phyloP scores from a whole-genome alignment of 2,888 invertebrate species.

The Acanthosepion lycidas region DNA sequence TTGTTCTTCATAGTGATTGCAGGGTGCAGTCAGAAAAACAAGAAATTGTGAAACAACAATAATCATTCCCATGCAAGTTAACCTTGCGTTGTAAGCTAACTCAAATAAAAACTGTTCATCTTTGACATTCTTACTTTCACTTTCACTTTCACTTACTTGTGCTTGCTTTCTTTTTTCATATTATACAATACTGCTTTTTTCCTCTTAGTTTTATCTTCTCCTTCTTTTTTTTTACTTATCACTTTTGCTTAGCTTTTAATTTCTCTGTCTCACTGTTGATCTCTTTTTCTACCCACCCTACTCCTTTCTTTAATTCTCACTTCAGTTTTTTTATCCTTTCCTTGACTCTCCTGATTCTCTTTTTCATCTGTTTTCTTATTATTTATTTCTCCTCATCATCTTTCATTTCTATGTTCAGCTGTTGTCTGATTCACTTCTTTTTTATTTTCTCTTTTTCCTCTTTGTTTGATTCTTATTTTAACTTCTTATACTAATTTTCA shows the following conservation, averaged over 20 bases:
- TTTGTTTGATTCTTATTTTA: no score
- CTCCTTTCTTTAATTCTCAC: no score
- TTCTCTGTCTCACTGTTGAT: not conserved
- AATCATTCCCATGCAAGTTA: not conserved
- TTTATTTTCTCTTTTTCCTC: no score
- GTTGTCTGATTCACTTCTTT: no score
- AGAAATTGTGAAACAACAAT: not conserved
- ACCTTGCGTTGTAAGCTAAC: not conserved
- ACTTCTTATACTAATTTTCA: no score
- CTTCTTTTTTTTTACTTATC: not conserved
- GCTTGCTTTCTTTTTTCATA: not conserved
- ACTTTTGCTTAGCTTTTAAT: not conserved
- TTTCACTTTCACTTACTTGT: not conserved
- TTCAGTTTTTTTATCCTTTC: no score
- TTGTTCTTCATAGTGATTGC: slow-evolving; percentile 4
- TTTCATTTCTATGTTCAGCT: no score
- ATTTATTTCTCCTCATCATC: no score
- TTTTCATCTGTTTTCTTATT: no score
- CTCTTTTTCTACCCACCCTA: no score
- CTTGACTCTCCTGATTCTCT: no score
- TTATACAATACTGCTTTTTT: not conserved
- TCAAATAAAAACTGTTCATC: not conserved
- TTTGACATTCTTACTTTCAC: slow-evolving; percentile 10
- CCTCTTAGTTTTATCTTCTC: not conserved
- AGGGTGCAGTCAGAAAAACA: not conserved